A percentile compares a stretch with the other conserved stretches of the same genome.
These are phyloP conservation scores for Drosophila serrata DNA, from an alignment of 1,140 invertebrate genomes.

Conservation along the genomic window DNA sequence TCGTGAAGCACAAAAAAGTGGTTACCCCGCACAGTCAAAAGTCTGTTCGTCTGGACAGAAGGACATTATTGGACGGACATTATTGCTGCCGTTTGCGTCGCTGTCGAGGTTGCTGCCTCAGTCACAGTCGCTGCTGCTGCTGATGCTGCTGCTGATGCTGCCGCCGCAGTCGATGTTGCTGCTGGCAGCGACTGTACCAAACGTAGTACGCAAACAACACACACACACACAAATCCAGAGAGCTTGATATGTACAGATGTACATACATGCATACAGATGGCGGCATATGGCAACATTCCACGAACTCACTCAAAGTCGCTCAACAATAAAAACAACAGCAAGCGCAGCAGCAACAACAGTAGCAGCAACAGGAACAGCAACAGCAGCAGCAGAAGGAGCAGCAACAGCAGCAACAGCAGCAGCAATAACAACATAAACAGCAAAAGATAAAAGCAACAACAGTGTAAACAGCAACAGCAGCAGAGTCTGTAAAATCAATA, in stretches of 20 bases:
- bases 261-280: slow-evolving; percentile 52
- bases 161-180: slow-evolving; percentile 43
- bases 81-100: slow-evolving; percentile 60
- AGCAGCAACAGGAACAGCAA: slow-evolving; percentile 15
- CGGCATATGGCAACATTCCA: slow-evolving; percentile 80
- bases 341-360: slow-evolving; percentile 9
- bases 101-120: slow-evolving; percentile 15
- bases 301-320: slow-evolving; percentile 66
- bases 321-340: slow-evolving; percentile 19
- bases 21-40: slow-evolving; percentile 80
- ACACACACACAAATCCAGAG: slow-evolving; percentile 26
- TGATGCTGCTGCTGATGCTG: slow-evolving; percentile 15
- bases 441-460: neutral
- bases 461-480: slow-evolving; percentile 9
- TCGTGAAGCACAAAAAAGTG: slow-evolving; percentile 78
- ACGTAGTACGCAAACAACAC: slow-evolving; percentile 66
- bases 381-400: slow-evolving; percentile 1
- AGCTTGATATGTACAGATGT: slow-evolving; percentile 35
- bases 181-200: slow-evolving; percentile 76
- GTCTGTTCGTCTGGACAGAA: slow-evolving; percentile 76
- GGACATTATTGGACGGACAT: slow-evolving; percentile 60
- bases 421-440: slow-evolving; percentile 11
- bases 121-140: slow-evolving; percentile 32
- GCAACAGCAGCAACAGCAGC: slow-evolving; percentile 4
- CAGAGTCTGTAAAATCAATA: slow-evolving; percentile 11